These are phyloP conservation scores for Schizotus pectinicornis DNA, from an alignment of 2,888 invertebrate species.

Conservation along the genomic window DNA sequence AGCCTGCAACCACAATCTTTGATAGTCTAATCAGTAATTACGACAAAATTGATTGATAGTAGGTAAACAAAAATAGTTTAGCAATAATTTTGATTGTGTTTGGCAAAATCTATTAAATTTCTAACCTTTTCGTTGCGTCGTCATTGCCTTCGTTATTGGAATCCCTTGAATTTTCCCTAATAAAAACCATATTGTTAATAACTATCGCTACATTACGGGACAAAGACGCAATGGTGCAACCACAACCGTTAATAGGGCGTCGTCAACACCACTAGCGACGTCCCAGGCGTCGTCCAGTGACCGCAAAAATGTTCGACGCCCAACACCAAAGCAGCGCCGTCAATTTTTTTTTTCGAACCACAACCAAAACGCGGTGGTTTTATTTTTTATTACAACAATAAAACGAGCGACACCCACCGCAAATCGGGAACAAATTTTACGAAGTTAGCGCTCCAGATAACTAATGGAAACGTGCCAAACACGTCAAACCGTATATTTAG, in stretches of 20 bases:
- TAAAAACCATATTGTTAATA: neutral
- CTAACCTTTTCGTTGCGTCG: neutral
- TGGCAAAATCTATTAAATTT: neutral
- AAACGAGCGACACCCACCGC: too few relatives aligned
- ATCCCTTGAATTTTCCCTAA: neutral
- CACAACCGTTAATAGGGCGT: conserved; percentile 37
- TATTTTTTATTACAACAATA: too few relatives aligned
- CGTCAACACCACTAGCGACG: conserved; percentile 32
- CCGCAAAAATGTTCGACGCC: conserved; percentile 32
- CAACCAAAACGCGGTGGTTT: too few relatives aligned
- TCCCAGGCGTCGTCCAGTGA: conserved; percentile 39
- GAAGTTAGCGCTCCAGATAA: too few relatives aligned
- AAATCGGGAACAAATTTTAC: too few relatives aligned
- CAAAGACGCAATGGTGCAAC: conserved; percentile 16
- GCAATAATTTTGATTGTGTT: too few relatives aligned
- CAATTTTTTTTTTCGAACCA: too few relatives aligned
- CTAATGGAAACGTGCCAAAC: too few relatives aligned
- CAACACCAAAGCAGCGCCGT: too few relatives aligned
- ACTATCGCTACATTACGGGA: conserved; percentile 11
- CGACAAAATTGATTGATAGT: neutral
- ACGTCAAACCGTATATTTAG: too few relatives aligned
- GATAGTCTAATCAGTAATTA: neutral
- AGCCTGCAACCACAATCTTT: neutral
- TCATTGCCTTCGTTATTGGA: neutral
- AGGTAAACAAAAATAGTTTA: too few relatives aligned